Evolutionary conservation across 2,888 invertebrate genomes (phyloP).

Genomic region (Andrena praecox): DNA sequence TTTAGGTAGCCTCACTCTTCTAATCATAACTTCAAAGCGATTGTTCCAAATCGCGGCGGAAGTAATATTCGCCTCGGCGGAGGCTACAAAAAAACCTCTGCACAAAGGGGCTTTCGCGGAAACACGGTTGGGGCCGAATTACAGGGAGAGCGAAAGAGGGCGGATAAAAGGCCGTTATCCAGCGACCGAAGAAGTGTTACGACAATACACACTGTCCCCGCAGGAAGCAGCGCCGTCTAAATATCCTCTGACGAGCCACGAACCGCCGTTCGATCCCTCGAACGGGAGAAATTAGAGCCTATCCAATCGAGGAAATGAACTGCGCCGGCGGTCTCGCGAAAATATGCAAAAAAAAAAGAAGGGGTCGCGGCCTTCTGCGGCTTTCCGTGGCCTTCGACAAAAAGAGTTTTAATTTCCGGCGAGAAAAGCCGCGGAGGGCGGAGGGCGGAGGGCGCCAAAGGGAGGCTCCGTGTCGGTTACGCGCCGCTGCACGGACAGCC

Average conservation of each 20-base stretch:
- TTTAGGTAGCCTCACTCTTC: background rate
- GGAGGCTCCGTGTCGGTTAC: conserved; percentile 46
- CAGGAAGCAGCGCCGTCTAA: conserved; percentile 42
- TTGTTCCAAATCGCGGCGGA: conserved; percentile 16
- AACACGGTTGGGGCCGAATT: conserved; percentile 30
- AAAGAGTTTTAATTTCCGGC: conserved; percentile 84
- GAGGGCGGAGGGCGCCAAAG: conserved; percentile 24
- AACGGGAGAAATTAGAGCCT: conserved; percentile 39
- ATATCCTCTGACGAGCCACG: conserved; percentile 32
- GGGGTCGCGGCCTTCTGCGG: background rate
- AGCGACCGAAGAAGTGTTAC: conserved; percentile 23
- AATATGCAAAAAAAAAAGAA: conserved; percentile 54
- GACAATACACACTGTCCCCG: conserved; percentile 30
- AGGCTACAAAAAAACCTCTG: conserved; percentile 5
- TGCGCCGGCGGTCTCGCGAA: conserved; percentile 48
- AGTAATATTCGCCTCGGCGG: conserved; percentile 37
- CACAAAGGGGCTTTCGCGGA: conserved; percentile 25
- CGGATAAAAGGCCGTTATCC: conserved; percentile 20
- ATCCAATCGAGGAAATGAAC: conserved; percentile 55
- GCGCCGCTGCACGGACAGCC: conserved; percentile 45
- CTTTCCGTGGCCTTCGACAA: conserved; percentile 61
- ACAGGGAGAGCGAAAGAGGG: conserved; percentile 7
- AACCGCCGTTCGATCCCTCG: conserved; percentile 32
- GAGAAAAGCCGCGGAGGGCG: conserved; percentile 75
- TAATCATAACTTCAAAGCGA: conserved; percentile 36